These are phyloP conservation scores for Xestia sexstrigata DNA, from an alignment of 2,888 invertebrate genomes.

Conservation along the genomic window DNA sequence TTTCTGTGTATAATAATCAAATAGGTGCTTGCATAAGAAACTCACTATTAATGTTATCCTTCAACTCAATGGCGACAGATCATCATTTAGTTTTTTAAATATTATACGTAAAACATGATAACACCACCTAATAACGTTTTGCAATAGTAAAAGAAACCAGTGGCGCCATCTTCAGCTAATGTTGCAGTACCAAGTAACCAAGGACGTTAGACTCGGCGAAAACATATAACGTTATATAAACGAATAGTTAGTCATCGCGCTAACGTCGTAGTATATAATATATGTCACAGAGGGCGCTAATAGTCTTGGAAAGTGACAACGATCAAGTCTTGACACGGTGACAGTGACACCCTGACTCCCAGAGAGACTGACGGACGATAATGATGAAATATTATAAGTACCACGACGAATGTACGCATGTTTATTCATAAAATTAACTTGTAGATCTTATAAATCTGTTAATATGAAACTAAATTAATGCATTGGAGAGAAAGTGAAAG, in stretches of 20 bases:
- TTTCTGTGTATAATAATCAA: not conserved
- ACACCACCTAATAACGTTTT: not conserved
- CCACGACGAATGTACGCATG: not conserved
- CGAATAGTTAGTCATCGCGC: not conserved
- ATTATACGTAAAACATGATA: not conserved
- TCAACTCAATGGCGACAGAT: conserved; percentile 16
- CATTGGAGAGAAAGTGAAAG: not conserved
- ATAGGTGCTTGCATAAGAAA: not conserved
- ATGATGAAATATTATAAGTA: conserved; percentile 33
- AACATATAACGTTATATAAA: not conserved
- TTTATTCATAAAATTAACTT: not conserved
- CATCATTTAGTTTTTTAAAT: conserved; percentile 12
- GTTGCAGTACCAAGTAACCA: not conserved
- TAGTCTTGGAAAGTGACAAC: conserved; percentile 6
- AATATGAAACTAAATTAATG: not conserved
- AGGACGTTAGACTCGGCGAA: not conserved
- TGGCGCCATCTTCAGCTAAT: conserved; percentile 45
- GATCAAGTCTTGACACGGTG: not conserved
- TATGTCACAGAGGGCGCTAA: conserved; percentile 46
- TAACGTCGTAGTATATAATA: conserved; percentile 25
- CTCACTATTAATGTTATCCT: conserved; percentile 11
- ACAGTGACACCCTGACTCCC: not conserved
- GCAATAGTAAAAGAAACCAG: not conserved
- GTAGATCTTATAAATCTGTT: not conserved
- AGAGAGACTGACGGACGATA: not conserved